A percentile compares a stretch with the other conserved stretches of the same genome.
Evolutionary conservation across 2,113 vertebrate species (phyloP).

Genomic region (Stegostoma tigrinum): DNA sequence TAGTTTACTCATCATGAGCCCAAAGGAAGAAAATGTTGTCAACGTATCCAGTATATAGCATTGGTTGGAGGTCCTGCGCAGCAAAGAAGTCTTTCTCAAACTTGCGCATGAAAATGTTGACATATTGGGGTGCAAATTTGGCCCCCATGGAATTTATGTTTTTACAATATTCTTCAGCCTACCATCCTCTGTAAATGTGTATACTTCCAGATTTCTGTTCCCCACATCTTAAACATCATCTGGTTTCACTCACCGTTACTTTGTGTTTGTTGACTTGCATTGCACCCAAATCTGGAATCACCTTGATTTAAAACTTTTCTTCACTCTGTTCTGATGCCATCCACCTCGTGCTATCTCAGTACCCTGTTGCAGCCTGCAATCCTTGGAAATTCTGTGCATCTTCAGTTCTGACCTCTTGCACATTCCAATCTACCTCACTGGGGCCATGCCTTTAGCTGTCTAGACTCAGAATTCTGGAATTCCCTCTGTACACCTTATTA

Average conservation of each 20-base stretch:
- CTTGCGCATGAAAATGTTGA: no score
- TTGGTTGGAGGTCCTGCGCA: no score
- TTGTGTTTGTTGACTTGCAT: neutral
- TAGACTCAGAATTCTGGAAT: neutral
- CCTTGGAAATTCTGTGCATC: neutral
- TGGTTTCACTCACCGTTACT: neutral
- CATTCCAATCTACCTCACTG: neutral
- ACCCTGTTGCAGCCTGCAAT: neutral
- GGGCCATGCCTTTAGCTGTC: neutral
- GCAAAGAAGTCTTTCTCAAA: no score
- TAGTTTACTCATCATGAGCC: no score
- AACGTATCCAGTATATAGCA: no score
- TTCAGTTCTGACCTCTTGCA: neutral
- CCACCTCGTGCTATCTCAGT: neutral
- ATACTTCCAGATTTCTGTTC: neutral
- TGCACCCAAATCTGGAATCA: neutral
- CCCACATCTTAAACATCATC: neutral
- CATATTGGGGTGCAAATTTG: no score
- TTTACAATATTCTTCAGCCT: neutral
- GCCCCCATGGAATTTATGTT: no score
- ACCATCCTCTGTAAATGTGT: neutral
- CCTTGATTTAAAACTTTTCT: neutral
- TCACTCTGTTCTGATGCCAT: neutral
- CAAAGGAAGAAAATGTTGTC: no score
- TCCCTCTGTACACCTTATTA: neutral